Evolutionary conservation across 2,797 vertebrate genomes (phyloP), one percentile per base, ranked within the genome.

Genomic region (Tauraco hartlaubi): DNA sequence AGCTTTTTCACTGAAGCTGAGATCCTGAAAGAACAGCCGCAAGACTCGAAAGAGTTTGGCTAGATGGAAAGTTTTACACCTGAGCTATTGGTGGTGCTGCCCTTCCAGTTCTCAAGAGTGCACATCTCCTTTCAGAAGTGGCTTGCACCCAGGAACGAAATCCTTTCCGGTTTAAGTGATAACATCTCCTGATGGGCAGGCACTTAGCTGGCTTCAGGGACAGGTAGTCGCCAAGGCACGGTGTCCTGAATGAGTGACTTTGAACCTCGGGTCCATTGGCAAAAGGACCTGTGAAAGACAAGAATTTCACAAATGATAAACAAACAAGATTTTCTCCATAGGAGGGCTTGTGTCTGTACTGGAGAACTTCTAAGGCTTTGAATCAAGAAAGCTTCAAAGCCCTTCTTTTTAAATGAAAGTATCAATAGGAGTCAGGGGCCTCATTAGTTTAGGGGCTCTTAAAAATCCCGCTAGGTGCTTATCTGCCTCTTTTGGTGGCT

Each of bases 301-400:
- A n/a, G 63, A 44, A 41, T 15, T 79, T 75, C 31, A 29, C n/a
- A 26, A 66, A 19, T 16, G 25, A 69, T 44, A 44, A 79, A 83
- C 75, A 78, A 56, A 37, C 23, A 39, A 39, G 31, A 9, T 64
- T 76, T 82, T 44, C 72, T 63, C 43, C 2, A 1, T 5, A 44
- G 61, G 20, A 67, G 33, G 71, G 37, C 52, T 86, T 39, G n/a
- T 19, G 2, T 71, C 52, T 63, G 11, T 54, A 16, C 61, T 35
- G 78, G 46, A 41, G 49, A 91, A 44, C 61, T 77, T 89, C 33
- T 67, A 15, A 83, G 78, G 46, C 5, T 68, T 68, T 11, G 49
- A 35, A 90, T 90, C 75, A 94, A 87, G 85, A 75, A 20, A 25
- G 4, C 78, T 91, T 94, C 68, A 74, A 90, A 94, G 63, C 35